These are phyloP conservation scores for Ormyrus pomaceus DNA, from an alignment of 2,888 invertebrate species.

Conservation along the genomic window DNA sequence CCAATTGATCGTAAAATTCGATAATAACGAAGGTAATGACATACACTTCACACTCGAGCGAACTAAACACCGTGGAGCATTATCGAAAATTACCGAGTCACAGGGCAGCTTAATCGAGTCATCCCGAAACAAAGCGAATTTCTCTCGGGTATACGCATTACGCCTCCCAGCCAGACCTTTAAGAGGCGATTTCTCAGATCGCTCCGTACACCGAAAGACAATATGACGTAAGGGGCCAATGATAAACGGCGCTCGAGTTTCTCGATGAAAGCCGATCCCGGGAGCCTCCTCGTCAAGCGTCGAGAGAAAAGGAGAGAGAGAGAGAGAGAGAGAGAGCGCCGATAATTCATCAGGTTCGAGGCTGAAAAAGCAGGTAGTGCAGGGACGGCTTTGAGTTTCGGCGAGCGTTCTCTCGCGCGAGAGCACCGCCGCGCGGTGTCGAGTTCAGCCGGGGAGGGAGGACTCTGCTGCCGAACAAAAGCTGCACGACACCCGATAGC, in stretches of 20 bases:
- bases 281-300: background rate
- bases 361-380: background rate
- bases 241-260: slow-evolving; percentile 44
- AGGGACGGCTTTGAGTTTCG: slow-evolving; percentile 4
- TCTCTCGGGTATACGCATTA: background rate
- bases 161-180: background rate
- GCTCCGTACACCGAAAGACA: slow-evolving; percentile 9
- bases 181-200: slow-evolving; percentile 36
- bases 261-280: slow-evolving; percentile 13
- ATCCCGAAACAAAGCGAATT: slow-evolving; percentile 10
- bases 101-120: too few species aligned
- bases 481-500: slow-evolving; percentile 14
- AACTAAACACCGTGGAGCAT: too few species aligned
- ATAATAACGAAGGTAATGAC: too few species aligned
- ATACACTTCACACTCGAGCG: too few species aligned
- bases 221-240: slow-evolving; percentile 15
- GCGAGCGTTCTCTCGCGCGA: background rate
- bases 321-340: background rate
- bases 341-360: slow-evolving; percentile 9
- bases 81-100: too few species aligned
- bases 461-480: background rate
- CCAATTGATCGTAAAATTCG: too few species aligned
- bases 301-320: background rate
- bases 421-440: background rate
- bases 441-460: background rate